phyloP scores from a whole-genome alignment of 2,888 invertebrate genomes.

The Habrosyne pyritoides region DNA sequence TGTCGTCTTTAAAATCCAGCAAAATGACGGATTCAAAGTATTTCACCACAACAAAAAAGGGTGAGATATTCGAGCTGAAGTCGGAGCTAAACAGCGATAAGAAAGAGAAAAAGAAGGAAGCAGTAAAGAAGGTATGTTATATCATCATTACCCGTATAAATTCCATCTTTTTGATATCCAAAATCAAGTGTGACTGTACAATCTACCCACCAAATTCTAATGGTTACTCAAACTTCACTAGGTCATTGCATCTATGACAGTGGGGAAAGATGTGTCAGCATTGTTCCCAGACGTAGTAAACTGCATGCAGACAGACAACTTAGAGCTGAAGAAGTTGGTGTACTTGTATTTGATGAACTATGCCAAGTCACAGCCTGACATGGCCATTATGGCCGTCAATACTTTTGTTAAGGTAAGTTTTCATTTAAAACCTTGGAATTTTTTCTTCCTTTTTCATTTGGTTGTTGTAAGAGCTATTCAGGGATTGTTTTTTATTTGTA shows the following conservation, averaged over 20 bases:
- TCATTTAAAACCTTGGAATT: constrained; percentile 9
- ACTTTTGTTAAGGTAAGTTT: constrained; percentile 97
- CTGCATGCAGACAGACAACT: constrained; percentile 99
- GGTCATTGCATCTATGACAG: constrained; percentile 99
- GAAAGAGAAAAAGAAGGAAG: constrained; percentile 99
- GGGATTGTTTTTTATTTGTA: constrained; percentile 2
- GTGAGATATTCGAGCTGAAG: constrained; percentile 99
- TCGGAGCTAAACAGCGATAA: constrained; percentile 99
- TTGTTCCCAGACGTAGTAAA: constrained; percentile 99
- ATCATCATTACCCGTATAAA: neutral
- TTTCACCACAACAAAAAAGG: constrained; percentile 99
- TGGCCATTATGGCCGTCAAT: constrained; percentile 99
- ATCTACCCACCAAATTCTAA: neutral
- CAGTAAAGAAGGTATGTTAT: constrained; percentile 96
- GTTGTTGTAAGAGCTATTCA: constrained; percentile 20
- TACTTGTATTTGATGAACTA: constrained; percentile 99
- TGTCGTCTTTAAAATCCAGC: constrained; percentile 19
- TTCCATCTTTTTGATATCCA: neutral
- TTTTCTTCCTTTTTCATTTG: constrained; percentile 11
- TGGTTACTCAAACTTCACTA: constrained; percentile 51
- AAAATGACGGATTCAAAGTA: constrained; percentile 99
- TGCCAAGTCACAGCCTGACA: constrained; percentile 99
- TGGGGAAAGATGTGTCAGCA: constrained; percentile 99
- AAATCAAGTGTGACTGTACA: neutral
- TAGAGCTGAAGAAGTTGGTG: constrained; percentile 99